Evolutionary conservation across 2,113 vertebrate species (phyloP), one percentile per base, ranked within the genome.

Genomic region (Megaceryle maxima): DNA sequence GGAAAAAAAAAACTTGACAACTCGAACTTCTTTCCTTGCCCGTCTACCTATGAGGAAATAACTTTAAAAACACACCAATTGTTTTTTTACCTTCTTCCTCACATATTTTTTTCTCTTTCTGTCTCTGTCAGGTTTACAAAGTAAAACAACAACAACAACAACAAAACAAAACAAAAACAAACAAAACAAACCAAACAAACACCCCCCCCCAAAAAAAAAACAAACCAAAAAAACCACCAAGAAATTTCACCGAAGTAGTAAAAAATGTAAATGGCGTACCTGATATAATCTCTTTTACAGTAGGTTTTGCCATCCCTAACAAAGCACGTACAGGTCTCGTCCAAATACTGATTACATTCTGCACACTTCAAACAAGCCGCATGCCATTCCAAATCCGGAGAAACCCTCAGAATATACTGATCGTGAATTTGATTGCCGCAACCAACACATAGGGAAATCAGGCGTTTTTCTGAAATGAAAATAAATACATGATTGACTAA

Each of bases 391-490:
- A 99, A 98, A 98, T 99, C 99, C 97, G 99, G 99, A 83, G 99
- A 99, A 97, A 99, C 99, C 97, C 99, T 98, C 96, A 99, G 98
- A 97, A 99, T 99, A 97, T 99, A 99, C 98, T 99, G 99, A 98
- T 99, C 99, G 97, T 99, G 99, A 98, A 99, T 99, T 97, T 99
- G 99, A 98, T 99, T 99, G 97, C 99, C 99, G 98, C 99, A 99
- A 97, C 99, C 99, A 97, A 99, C 99, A 98, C 99, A 99, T 92
- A 99, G 97, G 98, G 99, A 99, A 97, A 99, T 99, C 96, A 99
- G 98, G 86, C 99, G 99, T 97, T 99, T 99, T 98, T 99, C 99
- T 99, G 98, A 94, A 98, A 98, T 97, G 96, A 98, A 98, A 98
- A 98, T 97, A 97, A 97, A 98, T 97, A 98, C 97, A 97, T 98